phyloP scores from a whole-genome alignment of 2,113 vertebrate species.

The Triplophysa dalaica region DNA sequence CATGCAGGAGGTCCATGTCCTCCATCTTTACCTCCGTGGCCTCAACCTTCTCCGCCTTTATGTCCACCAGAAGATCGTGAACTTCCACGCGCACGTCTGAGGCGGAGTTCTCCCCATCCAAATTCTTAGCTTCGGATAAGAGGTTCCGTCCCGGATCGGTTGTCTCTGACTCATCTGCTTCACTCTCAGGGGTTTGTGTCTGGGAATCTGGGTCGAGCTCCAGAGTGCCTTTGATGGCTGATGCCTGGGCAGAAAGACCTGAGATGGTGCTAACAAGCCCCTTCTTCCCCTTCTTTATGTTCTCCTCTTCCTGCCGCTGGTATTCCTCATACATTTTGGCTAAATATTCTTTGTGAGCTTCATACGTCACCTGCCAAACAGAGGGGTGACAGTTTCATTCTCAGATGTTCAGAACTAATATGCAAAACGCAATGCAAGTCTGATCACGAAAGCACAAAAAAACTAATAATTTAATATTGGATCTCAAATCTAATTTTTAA shows the following conservation, averaged over 20 bases:
- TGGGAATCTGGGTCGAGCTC: slow-evolving; percentile 94
- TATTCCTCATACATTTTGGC: slow-evolving; percentile 99
- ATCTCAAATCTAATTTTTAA: too few species aligned
- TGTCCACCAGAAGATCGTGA: slow-evolving; percentile 91
- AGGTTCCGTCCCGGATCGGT: slow-evolving; percentile 82
- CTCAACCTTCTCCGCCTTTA: slow-evolving; percentile 98
- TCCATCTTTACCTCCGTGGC: slow-evolving; percentile 98
- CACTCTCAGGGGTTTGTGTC: slow-evolving; percentile 96
- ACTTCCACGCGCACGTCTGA: slow-evolving; percentile 90
- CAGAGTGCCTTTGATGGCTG: slow-evolving; percentile 88
- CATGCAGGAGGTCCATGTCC: slow-evolving; percentile 94
- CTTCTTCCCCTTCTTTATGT: slow-evolving; percentile 98
- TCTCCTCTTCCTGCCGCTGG: slow-evolving; percentile 97
- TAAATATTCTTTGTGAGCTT: slow-evolving; percentile 97
- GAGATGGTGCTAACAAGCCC: slow-evolving; percentile 98
- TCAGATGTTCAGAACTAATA: neutral
- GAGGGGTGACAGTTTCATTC: neutral
- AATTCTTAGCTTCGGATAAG: slow-evolving; percentile 85
- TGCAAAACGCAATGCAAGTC: neutral
- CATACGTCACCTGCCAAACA: slow-evolving; percentile 89
- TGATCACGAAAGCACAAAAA: neutral
- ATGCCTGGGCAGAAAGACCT: slow-evolving; percentile 89
- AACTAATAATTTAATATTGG: too few species aligned
- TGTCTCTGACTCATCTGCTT: slow-evolving; percentile 90
- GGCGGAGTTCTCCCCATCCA: slow-evolving; percentile 76